These are phyloP conservation scores for Hemithea aestivaria DNA, from an alignment of 2,888 invertebrate genomes.

Conservation along the genomic window DNA sequence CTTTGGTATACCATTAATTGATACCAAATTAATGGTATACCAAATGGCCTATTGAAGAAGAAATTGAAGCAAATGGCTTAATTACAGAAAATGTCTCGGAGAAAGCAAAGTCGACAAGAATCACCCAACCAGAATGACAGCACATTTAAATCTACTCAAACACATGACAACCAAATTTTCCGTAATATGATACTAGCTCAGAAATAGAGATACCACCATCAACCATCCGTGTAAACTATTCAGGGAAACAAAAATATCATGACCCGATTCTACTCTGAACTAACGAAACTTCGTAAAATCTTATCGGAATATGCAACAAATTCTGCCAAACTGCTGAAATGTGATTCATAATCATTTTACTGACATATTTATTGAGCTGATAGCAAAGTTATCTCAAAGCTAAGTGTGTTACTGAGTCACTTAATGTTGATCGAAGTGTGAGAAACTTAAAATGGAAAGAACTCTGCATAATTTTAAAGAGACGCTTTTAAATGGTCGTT, in stretches of 20 bases:
- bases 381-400: constrained; percentile 4
- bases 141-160: not conserved
- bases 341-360: constrained; percentile 1
- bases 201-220: constrained; percentile 46
- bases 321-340: constrained; percentile 1
- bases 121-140: no score
- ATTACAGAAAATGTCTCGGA: no score
- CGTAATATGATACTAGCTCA: constrained; percentile 21
- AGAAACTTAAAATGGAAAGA: no score
- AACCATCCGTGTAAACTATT: constrained; percentile 38
- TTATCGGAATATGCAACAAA: not conserved
- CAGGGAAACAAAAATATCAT: constrained; percentile 30
- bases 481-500: constrained; percentile 8
- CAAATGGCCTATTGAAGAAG: no score
- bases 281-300: constrained; percentile 24
- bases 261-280: constrained; percentile 35
- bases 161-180: not conserved
- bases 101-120: no score
- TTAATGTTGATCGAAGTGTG: not conserved
- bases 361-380: constrained; percentile 6
- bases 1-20: no score
- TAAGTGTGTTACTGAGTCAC: constrained; percentile 1
- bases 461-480: no score
- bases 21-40: no score
- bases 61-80: no score